These are phyloP conservation scores for Drosophila ercepeae DNA, from an alignment of 1,140 invertebrate genomes.

Conservation along the genomic window DNA sequence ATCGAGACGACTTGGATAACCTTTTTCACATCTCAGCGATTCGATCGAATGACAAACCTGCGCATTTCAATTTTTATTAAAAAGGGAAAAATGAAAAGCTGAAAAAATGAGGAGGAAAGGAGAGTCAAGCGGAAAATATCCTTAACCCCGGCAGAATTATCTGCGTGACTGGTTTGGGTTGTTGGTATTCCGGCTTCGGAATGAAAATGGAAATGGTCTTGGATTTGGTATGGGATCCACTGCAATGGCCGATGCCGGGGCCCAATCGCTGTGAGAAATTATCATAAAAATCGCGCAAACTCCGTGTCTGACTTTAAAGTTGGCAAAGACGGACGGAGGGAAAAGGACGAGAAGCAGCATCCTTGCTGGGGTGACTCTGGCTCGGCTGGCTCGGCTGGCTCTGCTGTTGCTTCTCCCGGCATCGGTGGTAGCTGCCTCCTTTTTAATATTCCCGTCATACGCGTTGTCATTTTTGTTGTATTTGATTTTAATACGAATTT, in stretches of 20 bases:
- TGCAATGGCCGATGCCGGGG: conserved; percentile 60
- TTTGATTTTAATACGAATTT: conserved; percentile 83
- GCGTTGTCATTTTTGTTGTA: conserved; percentile 80
- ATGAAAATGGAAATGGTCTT: background rate
- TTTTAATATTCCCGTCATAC: conserved; percentile 82
- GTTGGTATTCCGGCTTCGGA: background rate
- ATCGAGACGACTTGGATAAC: conserved; percentile 23
- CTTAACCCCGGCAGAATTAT: conserved; percentile 30
- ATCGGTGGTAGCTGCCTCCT: conserved; percentile 58
- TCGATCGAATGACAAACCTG: conserved; percentile 50
- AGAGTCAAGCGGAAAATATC: conserved; percentile 52
- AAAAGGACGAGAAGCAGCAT: conserved; percentile 15
- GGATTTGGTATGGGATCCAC: conserved; percentile 16
- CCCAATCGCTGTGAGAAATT: conserved; percentile 72
- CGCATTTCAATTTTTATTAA: conserved; percentile 70
- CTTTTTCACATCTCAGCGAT: conserved; percentile 68
- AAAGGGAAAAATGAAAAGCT: conserved; percentile 29
- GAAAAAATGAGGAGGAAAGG: conserved; percentile 12
- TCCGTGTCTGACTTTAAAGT: conserved; percentile 79
- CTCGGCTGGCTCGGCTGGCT: too few relatives aligned
- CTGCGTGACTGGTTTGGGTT: conserved; percentile 11
- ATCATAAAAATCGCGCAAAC: conserved; percentile 81
- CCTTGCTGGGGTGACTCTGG: conserved; percentile 28
- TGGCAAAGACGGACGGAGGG: background rate
- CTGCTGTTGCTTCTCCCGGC: background rate